Base-by-base conservation (phyloP, 1,140 invertebrate species). In the Drosophila malerkotliana region DNA sequence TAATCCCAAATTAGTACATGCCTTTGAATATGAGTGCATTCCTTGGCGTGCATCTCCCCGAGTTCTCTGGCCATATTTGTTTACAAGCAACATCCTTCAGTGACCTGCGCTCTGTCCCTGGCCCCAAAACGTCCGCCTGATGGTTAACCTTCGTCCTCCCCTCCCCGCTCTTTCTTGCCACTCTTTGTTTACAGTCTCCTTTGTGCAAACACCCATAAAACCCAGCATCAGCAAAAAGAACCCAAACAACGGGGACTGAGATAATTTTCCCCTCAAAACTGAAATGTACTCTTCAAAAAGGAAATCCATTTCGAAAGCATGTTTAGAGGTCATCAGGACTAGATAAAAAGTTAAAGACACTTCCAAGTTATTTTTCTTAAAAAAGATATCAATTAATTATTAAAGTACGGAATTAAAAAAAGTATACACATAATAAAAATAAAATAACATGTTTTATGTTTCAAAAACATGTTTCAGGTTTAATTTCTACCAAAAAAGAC, bases 101-200 rank as follows among this genome's bases (percentile, higher is more conserved):
- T 75, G 82, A 77, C 54, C 66, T 55, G 51, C 51, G 49, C 62
- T 51, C 52, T 87, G 82, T 87, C 82, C 82, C 78, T 87, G 82
- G 82, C 82, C 82, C 66, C 82, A 87, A 87, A 85, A 87, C 79
- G 82, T 82, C 78, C 54, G 72, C 54, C 68, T 67, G 60, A 49
- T 37, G 37, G 45, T 52, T 63, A 58, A 72, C 58, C 63, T 61
- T 12, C 47, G 3, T 14, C 14, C 14, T 26, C 12, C 21, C 10
- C 24, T 44, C 28, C 21, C 37, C 47, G 14, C 30, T 21, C 45
- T 58, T 18, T 44, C 15, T 18, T 44, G 4, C 41, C 64, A 53
- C 48, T 53, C 57, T 45, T 14, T 39, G 45, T 37, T 39, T 41
- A 34, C 28, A 24, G 8, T 53, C 37, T 32, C 59, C 53, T 84